Percentiles rank a stretch among this genome's conserved stretches.
phyloP scores from a whole-genome alignment of 2,113 vertebrate species.

The Halichoerus grypus region DNA sequence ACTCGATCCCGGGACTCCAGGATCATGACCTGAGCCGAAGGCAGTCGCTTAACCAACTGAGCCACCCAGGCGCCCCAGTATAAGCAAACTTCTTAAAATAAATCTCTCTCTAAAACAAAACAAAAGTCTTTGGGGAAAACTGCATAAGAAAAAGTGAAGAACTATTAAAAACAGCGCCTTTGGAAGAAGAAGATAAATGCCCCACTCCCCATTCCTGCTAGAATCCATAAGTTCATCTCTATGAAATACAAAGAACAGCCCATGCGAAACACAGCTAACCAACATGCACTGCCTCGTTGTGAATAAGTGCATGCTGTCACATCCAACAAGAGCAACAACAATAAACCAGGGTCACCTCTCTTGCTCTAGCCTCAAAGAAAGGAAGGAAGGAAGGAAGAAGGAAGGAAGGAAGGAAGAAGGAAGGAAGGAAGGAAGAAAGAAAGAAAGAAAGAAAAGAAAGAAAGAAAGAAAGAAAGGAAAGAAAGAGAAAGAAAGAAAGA shows the following conservation, averaged over 20 bases:
- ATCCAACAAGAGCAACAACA: background rate
- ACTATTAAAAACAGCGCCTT: background rate
- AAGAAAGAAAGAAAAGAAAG: no score
- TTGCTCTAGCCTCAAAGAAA: background rate
- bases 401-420: no score
- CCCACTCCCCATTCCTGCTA: rapidly evolving
- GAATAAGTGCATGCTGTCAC: background rate
- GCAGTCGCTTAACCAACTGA: no score
- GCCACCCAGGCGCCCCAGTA: no score
- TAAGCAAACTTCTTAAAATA: background rate
- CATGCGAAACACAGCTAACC: background rate
- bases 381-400: no score
- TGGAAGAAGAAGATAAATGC: background rate
- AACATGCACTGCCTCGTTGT: background rate
- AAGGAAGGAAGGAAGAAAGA: no score
- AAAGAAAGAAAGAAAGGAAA: no score
- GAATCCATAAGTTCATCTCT: background rate
- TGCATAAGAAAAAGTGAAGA: background rate
- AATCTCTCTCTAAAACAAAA: background rate
- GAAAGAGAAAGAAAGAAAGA: no score
- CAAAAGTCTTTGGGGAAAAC: background rate
- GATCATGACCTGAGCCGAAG: no score
- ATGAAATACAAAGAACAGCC: background rate
- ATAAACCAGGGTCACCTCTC: background rate
- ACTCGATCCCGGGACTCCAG: no score